phyloP scores from a whole-genome alignment of 2,113 vertebrate genomes.

The Reinhardtius hippoglossoides region DNA sequence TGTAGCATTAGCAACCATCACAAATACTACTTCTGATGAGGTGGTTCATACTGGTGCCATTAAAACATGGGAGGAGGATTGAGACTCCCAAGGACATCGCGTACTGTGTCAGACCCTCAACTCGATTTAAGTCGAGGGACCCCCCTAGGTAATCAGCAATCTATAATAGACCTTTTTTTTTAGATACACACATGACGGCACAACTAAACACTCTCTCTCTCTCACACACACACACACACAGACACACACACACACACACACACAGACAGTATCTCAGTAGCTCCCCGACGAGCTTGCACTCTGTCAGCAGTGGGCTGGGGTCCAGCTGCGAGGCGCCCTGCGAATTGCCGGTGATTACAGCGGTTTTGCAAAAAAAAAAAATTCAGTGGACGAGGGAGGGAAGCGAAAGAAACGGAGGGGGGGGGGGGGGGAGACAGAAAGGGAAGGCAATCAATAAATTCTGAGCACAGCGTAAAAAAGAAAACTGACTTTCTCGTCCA shows the following conservation, averaged over 20 bases:
- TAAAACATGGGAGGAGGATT: background rate
- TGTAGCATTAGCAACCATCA: no score
- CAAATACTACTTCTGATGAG: no score
- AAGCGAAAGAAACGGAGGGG: background rate
- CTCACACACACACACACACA: background rate
- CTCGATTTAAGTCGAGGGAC: conserved; percentile 50
- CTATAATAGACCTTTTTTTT: conserved; percentile 25
- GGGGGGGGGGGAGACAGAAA: conserved; percentile 13
- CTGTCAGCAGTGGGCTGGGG: conserved; percentile 54
- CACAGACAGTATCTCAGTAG: conserved; percentile 16
- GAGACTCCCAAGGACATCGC: background rate
- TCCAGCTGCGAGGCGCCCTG: conserved; percentile 64
- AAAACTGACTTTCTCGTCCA: conserved; percentile 58
- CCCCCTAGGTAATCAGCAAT: conserved; percentile 39
- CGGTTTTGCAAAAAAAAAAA: conserved; percentile 49
- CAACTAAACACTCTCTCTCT: background rate
- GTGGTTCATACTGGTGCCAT: background rate
- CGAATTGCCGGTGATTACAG: conserved; percentile 79
- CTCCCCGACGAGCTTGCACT: conserved; percentile 23
- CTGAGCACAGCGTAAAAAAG: conserved; percentile 27
- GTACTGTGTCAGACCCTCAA: background rate
- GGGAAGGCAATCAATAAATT: conserved; percentile 75
- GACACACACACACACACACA: background rate
- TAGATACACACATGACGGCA: background rate
- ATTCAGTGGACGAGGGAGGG: conserved; percentile 50